A percentile compares a stretch with the other conserved stretches of the same genome.
Conservation (phyloP, 2,113 vertebrate species). For the Lophochroa leadbeateri region DNA sequence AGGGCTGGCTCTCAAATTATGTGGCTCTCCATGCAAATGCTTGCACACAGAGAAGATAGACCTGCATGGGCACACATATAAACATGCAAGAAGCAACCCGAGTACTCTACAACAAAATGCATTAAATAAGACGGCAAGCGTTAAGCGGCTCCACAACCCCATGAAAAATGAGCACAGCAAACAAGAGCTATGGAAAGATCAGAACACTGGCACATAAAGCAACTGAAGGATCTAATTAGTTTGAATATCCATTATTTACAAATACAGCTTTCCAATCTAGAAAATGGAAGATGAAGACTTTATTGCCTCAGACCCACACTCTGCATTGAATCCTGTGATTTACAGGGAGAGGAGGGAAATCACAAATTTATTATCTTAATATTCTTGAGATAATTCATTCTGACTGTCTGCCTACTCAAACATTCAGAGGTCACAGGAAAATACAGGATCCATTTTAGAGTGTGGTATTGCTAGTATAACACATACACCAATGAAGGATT, state of each 20-base stretch:
- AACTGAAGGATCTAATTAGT: neutral
- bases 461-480: neutral
- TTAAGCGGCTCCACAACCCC: neutral
- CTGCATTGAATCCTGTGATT: rapidly evolving
- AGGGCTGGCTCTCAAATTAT: neutral
- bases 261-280: neutral
- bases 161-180: neutral
- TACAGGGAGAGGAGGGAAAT: neutral
- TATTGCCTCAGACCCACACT: neutral
- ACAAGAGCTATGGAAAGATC: neutral
- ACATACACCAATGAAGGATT: neutral
- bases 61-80: neutral
- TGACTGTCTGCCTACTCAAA: neutral
- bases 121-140: neutral
- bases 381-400: neutral
- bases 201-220: neutral
- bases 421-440: neutral
- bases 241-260: neutral
- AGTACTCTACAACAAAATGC: neutral
- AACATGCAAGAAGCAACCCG: neutral
- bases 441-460: neutral
- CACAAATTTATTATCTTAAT: neutral
- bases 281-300: neutral
- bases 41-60: neutral
- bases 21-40: rapidly evolving